A percentile compares a stretch with the other conserved stretches of the same genome.
Conservation (phyloP, 2,113 vertebrate genomes). For the Rana temporaria region DNA sequence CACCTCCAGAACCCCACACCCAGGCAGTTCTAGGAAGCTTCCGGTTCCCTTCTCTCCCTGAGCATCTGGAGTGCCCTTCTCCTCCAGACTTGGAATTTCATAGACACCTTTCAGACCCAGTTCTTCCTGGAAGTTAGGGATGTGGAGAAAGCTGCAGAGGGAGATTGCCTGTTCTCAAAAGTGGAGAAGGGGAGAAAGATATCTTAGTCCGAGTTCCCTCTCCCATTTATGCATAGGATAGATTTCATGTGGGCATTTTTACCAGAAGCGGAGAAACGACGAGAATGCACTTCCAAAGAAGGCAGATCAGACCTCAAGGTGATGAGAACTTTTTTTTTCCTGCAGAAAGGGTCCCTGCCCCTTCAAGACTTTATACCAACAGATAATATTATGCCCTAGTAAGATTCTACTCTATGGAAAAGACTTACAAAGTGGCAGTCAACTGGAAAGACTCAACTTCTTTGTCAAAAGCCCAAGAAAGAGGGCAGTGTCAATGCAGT, state of each 20-base stretch:
- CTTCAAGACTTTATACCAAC: neutral
- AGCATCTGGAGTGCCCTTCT: slow-evolving; percentile 76
- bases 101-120: slow-evolving; percentile 87
- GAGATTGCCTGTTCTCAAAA: neutral
- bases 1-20: slow-evolving; percentile 59
- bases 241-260: slow-evolving; percentile 31
- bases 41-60: slow-evolving; percentile 89
- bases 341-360: neutral
- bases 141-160: neutral
- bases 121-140: slow-evolving; percentile 83
- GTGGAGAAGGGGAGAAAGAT: slow-evolving; percentile 6
- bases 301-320: neutral
- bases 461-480: neutral
- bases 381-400: neutral
- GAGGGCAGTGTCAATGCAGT: neutral
- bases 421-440: neutral
- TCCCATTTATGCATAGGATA: slow-evolving; percentile 53
- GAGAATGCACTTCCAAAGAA: slow-evolving; percentile 13
- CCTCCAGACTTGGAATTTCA: slow-evolving; percentile 79
- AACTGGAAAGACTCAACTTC: slow-evolving; percentile 8
- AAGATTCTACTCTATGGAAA: neutral
- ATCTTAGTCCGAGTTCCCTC: slow-evolving; percentile 10
- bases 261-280: neutral
- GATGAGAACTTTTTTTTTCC: neutral
- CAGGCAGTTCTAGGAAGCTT: slow-evolving; percentile 73